Evolutionary conservation across 2,113 vertebrate genomes (phyloP).

Genomic region (Notothenia rossii): DNA sequence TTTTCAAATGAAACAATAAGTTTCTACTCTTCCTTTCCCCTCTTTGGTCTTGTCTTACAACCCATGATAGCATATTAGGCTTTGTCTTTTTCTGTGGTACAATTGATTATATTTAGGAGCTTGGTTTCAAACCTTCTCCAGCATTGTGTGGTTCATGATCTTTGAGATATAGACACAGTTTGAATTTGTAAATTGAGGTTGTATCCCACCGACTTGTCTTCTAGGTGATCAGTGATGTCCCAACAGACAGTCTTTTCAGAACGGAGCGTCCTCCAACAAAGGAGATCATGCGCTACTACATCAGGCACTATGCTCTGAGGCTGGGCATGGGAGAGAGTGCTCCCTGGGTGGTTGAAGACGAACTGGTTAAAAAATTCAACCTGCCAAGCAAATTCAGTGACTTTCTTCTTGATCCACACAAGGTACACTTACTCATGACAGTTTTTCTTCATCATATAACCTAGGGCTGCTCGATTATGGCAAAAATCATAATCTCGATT

Average conservation of each 20-base stretch:
- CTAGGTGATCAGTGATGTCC: conserved; percentile 95
- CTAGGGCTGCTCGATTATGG: background rate
- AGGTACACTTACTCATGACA: conserved; percentile 83
- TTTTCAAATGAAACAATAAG: too few relatives aligned
- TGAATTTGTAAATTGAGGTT: background rate
- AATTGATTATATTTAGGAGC: background rate
- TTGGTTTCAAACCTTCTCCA: background rate
- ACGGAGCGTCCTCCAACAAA: conserved; percentile 98
- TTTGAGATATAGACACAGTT: background rate
- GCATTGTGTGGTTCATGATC: background rate
- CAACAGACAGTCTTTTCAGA: conserved; percentile 91
- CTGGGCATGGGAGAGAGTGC: conserved; percentile 93
- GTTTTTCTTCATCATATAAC: background rate
- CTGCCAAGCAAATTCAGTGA: conserved; percentile 98
- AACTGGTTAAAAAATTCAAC: conserved; percentile 93
- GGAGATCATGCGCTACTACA: conserved; percentile 98
- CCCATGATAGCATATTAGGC: background rate
- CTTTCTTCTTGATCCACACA: conserved; percentile 96
- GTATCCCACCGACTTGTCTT: background rate
- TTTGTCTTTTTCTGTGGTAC: background rate
- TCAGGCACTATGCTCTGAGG: conserved; percentile 92
- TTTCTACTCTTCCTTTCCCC: too few relatives aligned
- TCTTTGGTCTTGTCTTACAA: background rate
- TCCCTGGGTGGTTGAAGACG: conserved; percentile 97
- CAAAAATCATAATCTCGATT: too few relatives aligned